Evolutionary conservation across 30 jellyfish, hydroid and myxozoan genomes (phyloP).

Genomic region (Hydractinia echinata): DNA sequence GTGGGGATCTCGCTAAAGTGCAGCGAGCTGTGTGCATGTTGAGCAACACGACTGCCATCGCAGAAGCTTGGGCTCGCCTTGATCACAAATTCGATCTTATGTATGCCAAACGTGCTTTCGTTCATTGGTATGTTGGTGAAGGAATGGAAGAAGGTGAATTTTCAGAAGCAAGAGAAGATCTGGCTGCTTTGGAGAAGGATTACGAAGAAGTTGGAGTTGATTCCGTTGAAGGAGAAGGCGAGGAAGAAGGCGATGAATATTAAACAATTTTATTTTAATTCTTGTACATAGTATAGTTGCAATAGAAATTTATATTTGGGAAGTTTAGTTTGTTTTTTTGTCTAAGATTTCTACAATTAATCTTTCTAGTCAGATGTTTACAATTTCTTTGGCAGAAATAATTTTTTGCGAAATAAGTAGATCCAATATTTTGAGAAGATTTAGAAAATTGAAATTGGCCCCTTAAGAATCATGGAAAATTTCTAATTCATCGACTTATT

Average conservation of each 20-base stretch:
- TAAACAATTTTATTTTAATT: conserved; percentile 15
- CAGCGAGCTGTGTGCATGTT: conserved; percentile 95
- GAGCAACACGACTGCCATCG: conserved; percentile 95
- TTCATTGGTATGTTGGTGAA: conserved; percentile 97
- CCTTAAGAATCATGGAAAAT: too few species aligned
- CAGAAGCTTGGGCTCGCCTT: conserved; percentile 97
- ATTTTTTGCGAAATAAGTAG: too few species aligned
- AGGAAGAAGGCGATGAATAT: conserved; percentile 71
- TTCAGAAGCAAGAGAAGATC: conserved; percentile 93
- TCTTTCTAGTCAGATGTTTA: too few species aligned
- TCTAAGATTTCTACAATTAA: neutral
- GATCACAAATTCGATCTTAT: conserved; percentile 90
- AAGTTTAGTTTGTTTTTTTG: neutral
- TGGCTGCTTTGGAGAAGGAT: conserved; percentile 92
- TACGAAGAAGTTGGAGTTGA: conserved; percentile 93
- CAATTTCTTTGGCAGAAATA: too few species aligned
- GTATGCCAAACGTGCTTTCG: conserved; percentile 96
- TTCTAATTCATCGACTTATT: too few species aligned
- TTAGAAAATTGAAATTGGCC: too few species aligned
- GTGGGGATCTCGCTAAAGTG: conserved; percentile 94
- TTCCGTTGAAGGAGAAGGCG: conserved; percentile 70
- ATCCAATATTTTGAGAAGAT: too few species aligned
- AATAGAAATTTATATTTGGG: neutral
- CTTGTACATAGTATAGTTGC: neutral
- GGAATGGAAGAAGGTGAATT: conserved; percentile 99